Evolutionary conservation across 2,797 vertebrate genomes (phyloP).

Genomic region (Schizopygopsis malacanthus): DNA sequence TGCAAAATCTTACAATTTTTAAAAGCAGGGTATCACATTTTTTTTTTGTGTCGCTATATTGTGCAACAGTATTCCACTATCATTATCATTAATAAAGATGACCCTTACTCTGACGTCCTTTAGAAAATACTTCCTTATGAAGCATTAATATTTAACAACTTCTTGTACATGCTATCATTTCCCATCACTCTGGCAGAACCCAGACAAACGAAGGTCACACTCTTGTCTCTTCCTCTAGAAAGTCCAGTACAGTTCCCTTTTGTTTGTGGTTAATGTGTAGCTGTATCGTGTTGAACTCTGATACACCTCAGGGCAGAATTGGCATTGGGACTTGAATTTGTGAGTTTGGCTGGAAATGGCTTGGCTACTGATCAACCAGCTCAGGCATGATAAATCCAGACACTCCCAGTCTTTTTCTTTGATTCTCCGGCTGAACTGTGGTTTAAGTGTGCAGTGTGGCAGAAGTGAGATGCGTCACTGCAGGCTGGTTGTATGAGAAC

Average conservation of each 20-base stretch:
- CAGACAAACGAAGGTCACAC: slow-evolving; percentile 45
- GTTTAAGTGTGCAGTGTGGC: slow-evolving; percentile 9
- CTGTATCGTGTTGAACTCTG: slow-evolving; percentile 60
- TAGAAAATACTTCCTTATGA: slow-evolving; percentile 34
- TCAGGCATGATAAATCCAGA: slow-evolving; percentile 55
- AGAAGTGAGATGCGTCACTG: slow-evolving; percentile 28
- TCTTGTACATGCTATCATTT: slow-evolving; percentile 3
- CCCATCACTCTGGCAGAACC: slow-evolving; percentile 6
- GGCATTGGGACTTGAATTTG: slow-evolving; percentile 43
- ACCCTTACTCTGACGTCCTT: neutral
- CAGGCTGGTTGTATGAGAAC: slow-evolving; percentile 43
- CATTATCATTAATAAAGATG: neutral
- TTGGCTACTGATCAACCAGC: slow-evolving; percentile 64
- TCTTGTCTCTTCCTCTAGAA: slow-evolving; percentile 53
- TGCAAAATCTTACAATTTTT: no score
- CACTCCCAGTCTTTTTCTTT: slow-evolving; percentile 2
- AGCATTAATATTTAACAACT: slow-evolving; percentile 27
- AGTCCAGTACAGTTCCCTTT: slow-evolving; percentile 51
- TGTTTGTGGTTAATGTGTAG: slow-evolving; percentile 69
- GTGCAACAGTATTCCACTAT: neutral
- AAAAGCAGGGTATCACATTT: no score
- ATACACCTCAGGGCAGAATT: slow-evolving; percentile 54
- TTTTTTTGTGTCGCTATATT: no score
- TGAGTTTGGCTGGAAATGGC: slow-evolving; percentile 59
- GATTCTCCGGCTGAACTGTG: slow-evolving; percentile 12